Evolutionary conservation across 2,888 invertebrate genomes (phyloP).

Genomic region (Ormyrus pomaceus): DNA sequence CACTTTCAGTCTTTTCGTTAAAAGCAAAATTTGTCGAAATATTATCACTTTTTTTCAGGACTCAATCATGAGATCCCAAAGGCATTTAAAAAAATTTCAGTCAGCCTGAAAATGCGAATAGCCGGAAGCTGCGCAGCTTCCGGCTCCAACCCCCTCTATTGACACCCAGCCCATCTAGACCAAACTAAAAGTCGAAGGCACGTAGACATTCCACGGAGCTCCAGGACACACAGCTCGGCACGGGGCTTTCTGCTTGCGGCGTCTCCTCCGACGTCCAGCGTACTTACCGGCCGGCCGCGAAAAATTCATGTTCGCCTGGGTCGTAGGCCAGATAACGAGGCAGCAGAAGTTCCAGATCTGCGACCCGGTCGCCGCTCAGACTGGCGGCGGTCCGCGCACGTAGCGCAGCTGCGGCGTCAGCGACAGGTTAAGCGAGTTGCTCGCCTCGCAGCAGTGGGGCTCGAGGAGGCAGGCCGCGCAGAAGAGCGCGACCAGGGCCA

Average conservation of each 20-base stretch:
- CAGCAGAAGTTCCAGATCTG: no score
- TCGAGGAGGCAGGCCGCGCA: conserved; percentile 86
- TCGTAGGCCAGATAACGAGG: no score
- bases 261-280: conserved; percentile 7
- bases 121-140: background rate
- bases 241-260: background rate
- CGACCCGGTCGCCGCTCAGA: conserved; percentile 75
- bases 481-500: conserved; percentile 84
- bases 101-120: conserved; percentile 53
- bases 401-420: conserved; percentile 89
- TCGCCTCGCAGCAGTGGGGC: conserved; percentile 86
- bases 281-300: conserved; percentile 25
- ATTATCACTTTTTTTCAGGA: background rate
- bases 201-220: conserved; percentile 49
- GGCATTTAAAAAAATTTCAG: background rate
- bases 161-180: conserved; percentile 5
- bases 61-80: background rate
- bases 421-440: conserved; percentile 86
- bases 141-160: background rate
- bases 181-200: conserved; percentile 29
- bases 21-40: background rate
- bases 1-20: conserved; percentile 53
- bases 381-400: conserved; percentile 89
- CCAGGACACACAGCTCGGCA: background rate
- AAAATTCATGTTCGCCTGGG: no score